Conservation (phyloP, 1,140 invertebrate species). For the Nephotettix cincticeps region DNA sequence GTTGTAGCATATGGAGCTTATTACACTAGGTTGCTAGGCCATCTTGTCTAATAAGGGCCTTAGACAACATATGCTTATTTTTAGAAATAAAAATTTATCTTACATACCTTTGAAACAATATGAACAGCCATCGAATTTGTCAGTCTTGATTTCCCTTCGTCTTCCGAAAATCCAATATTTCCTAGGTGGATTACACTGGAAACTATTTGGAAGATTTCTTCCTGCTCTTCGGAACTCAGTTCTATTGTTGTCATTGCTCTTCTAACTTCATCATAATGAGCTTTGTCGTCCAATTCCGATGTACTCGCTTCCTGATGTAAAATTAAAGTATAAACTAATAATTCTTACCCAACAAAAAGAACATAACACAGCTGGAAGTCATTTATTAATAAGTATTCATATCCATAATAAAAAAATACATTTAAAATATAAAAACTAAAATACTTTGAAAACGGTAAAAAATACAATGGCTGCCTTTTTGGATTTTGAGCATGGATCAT, state of each 20-base stretch:
- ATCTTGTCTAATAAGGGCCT: no score
- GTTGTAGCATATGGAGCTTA: no score
- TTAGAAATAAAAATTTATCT: no score
- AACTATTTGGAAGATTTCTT: conserved; percentile 70
- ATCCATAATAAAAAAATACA: not conserved
- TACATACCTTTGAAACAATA: conserved; percentile 55
- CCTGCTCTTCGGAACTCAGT: conserved; percentile 63
- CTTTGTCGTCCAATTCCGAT: not conserved
- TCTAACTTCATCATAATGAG: conserved; percentile 52
- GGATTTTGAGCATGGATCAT: no score
- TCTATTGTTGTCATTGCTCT: conserved; percentile 70
- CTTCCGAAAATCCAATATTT: conserved; percentile 68
- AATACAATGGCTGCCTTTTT: no score
- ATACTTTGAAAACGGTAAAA: no score
- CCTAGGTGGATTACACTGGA: conserved; percentile 80
- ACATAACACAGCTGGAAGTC: not conserved
- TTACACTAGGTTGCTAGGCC: no score
- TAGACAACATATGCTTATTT: no score
- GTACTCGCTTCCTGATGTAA: conserved; percentile 50
- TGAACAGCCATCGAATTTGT: conserved; percentile 55
- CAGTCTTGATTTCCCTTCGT: conserved; percentile 64
- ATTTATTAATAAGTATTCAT: not conserved
- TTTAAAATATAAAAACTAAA: no score
- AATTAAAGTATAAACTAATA: not conserved
- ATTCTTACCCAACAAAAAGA: not conserved